Evolutionary conservation across 1,140 invertebrate species (phyloP), one percentile per base, ranked within the genome.

Genomic region (Polypedilum pembai): DNA sequence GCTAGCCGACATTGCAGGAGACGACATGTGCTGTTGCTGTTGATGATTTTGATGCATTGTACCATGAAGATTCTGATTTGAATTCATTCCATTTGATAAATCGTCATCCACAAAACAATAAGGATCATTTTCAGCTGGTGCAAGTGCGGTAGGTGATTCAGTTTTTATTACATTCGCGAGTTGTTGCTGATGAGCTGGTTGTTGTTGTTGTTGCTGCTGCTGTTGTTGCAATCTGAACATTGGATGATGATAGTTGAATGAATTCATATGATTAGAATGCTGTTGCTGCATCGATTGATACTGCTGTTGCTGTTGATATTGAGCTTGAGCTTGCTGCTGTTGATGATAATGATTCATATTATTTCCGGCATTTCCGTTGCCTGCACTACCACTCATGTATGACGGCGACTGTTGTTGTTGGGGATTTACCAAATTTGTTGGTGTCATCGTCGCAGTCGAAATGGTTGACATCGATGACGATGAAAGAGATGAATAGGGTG

Each of bases 71-170:
- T 85, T 84, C 74, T 84, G 85, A 81, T 86, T 84, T 56, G 85
- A 84, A 75, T 20, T 69, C 65, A 74, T 73, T 15, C 41, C 69
- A 33, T 41, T 72, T 8, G 74, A 69, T 12, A 76, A 63, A 21
- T 87, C 90, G 79, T 93, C 91, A 79, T 92, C 91, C 21, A 92
- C 91, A 83, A 92, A 92, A 80, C 89, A 91, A 81, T 92, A 92
- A 1, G 91, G 91, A 81, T 92, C 91, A 76, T 88, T 88, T 74
- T 85, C 80, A 21, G 8, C 21, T 7, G 73, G 69, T 76, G 7
- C n/a, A n/a, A 24, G n/a, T n/a, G n/a, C n/a, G n/a, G n/a, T 66
- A 24, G 74, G 15, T 41, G 65, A 8, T 17, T 72, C 74, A 69
- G 15, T 73, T 73, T 72, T 75, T 82, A 81, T 82, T 78, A 82